Base-by-base conservation (phyloP, 2,797 vertebrate species). In the Sarcoramphus papa region DNA sequence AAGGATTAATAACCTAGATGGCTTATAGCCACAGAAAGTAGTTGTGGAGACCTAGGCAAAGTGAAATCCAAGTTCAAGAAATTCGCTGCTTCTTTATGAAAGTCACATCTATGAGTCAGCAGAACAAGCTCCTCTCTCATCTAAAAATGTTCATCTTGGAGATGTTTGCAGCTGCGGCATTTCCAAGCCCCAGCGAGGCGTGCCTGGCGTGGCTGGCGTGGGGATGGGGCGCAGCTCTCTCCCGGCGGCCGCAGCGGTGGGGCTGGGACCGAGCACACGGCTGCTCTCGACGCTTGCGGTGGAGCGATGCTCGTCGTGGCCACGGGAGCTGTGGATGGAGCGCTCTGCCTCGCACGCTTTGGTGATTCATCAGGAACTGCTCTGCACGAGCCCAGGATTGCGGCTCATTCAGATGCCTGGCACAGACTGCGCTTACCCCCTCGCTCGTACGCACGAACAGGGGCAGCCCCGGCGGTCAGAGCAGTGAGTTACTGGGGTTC, bases 361-460 rank as follows among this genome's bases (percentile, higher is more conserved):
- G 3, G 2, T 16, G 57, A 57, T 79, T 41, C 45, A 69, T 4
- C 10, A 2, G 37, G 88, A 69, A 79, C 73, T 68, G 65, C 73
- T 57, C 56, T 72, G 80, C 92, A 24, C 14, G 9, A 47, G 40
- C 53, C 33, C 0, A 0, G 37, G 35, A 40, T 8, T 90, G 87
- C 7, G 13, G 76, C 85, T 83, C 19, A 0, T 63, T 69, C 73
- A 11, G 41, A 18, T 6, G 48, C 53, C 41, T 79, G 93, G 70
- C 85, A 45, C 1, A 0, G 83, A 4, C 53, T 0, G 0, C 1
- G 5, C 70, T 92, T 74, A 43, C 22, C 57, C 23, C 12, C 18
- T 16, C 0, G 1, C 48, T 68, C 0, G 0, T 5, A 7, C 5
- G 2, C 31, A 7, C 1, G 1, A 6, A 8, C 23, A 37, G 81